These are phyloP conservation scores for Diaprepes abbreviatus DNA, from an alignment of 2,888 invertebrate species.

Conservation along the genomic window DNA sequence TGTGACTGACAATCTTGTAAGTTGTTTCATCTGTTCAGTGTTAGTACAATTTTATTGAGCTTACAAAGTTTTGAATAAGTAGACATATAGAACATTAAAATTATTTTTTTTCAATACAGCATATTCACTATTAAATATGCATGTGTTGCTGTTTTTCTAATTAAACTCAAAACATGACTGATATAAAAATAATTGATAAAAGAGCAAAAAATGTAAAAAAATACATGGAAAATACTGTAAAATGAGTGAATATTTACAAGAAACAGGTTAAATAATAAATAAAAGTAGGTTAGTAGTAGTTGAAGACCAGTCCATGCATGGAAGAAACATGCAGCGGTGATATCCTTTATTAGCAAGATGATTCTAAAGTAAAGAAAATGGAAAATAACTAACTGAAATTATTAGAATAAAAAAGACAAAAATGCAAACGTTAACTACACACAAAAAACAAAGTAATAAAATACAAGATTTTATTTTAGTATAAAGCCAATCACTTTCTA, in stretches of 20 bases:
- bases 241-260: slow-evolving; percentile 29
- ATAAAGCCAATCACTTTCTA: too few relatives aligned
- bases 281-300: slow-evolving; percentile 37
- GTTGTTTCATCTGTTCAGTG: too few relatives aligned
- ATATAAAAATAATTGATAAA: not conserved
- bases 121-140: too few relatives aligned
- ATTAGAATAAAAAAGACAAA: not conserved
- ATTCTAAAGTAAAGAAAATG: slow-evolving; percentile 43
- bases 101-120: too few relatives aligned
- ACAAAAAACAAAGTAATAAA: not conserved
- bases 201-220: not conserved
- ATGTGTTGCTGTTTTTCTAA: too few relatives aligned
- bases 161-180: too few relatives aligned
- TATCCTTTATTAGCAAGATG: slow-evolving; percentile 45
- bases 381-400: slow-evolving; percentile 26
- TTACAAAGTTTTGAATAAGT: too few relatives aligned
- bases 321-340: slow-evolving; percentile 40
- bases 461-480: not conserved
- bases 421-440: not conserved
- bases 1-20: too few relatives aligned
- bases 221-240: not conserved
- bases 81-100: too few relatives aligned
- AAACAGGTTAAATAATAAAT: slow-evolving; percentile 24
- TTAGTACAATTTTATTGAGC: too few relatives aligned
- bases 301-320: slow-evolving; percentile 41